Evolutionary conservation across 2,113 vertebrate genomes (phyloP), one percentile per base, ranked within the genome.

Genomic region (Furnarius figulus): DNA sequence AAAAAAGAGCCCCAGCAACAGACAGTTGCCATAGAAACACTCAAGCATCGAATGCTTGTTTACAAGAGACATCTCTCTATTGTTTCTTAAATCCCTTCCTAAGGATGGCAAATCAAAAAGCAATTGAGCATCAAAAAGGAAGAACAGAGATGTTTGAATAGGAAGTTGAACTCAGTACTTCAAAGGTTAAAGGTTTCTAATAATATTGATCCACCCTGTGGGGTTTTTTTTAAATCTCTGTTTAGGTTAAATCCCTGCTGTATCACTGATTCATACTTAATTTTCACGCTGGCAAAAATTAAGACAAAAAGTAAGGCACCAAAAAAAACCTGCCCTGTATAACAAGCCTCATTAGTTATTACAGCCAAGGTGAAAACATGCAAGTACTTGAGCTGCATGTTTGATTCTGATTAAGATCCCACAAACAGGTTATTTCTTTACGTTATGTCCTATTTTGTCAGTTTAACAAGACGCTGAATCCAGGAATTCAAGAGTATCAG

Each of bases 21-120:
- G 98, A 98, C 98, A 97, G 98, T 99, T 99, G 97, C 99, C 98
- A 99, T 98, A 98, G 98, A 98, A 99, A 99, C 98, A 95, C 97
- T 78, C 97, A 97, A 98, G 98, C 98, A 98, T 98, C 98, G 96
- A 98, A 98, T 98, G 98, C 98, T 98, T 98, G 98, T 98, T 98
- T 98, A 99, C 98, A 98, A 98, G 98, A 98, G 98, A 98, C 98
- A 98, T 98, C 98, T 98, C 98, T 97, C 97, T 97, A 98, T 98
- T 97, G 97, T 98, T 96, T 97, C 98, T 98, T 97, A 94, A 97
- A 97, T 95, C 97, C 97, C 97, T 97, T 98, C 97, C 97, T 84
- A 97, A 98, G 98, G 97, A 98, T 93, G 98, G 98, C 98, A 98
- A 98, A 98, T 97, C 97, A 98, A 96, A 97, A 98, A 98, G 98